Percentiles rank a stretch among this genome's conserved stretches.
These are phyloP conservation scores for Punctoribates punctum DNA, from an alignment of 2,888 invertebrate species.

Conservation along the genomic window DNA sequence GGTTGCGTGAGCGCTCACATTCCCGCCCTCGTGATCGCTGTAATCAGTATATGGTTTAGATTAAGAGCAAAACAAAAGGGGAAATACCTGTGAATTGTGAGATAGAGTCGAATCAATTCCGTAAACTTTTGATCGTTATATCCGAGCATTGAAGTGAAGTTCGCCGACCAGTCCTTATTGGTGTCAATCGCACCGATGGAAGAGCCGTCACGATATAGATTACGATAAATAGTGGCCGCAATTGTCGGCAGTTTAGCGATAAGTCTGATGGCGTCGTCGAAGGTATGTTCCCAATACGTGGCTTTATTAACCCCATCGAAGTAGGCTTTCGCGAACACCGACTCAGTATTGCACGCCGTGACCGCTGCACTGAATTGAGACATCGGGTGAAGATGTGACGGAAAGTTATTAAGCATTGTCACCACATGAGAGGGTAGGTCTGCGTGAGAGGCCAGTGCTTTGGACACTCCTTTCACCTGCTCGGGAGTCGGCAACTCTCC, in stretches of 20 bases:
- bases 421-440: slow-evolving; percentile 88
- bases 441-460: slow-evolving; percentile 82
- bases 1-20: slow-evolving; percentile 90
- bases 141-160: slow-evolving; percentile 87
- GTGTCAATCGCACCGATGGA: slow-evolving; percentile 83
- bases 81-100: slow-evolving; percentile 75
- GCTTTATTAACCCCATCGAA: slow-evolving; percentile 78
- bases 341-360: slow-evolving; percentile 85
- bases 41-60: neutral
- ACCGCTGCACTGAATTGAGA: slow-evolving; percentile 87
- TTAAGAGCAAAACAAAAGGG: neutral
- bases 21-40: slow-evolving; percentile 94
- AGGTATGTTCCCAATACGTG: slow-evolving; percentile 86
- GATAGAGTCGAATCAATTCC: slow-evolving; percentile 86
- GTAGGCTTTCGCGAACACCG: slow-evolving; percentile 86
- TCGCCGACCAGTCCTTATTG: slow-evolving; percentile 86
- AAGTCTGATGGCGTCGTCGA: slow-evolving; percentile 90
- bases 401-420: slow-evolving; percentile 85
- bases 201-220: slow-evolving; percentile 76
- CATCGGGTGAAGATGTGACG: slow-evolving; percentile 86
- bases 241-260: slow-evolving; percentile 91
- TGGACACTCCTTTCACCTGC: slow-evolving; percentile 67
- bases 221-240: slow-evolving; percentile 89
- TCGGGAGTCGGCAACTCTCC: slow-evolving; percentile 78
- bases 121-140: slow-evolving; percentile 73